Evolutionary conservation across 2,797 vertebrate genomes (phyloP), one percentile per base, ranked within the genome.

Genomic region (Sebastes oblongus): DNA sequence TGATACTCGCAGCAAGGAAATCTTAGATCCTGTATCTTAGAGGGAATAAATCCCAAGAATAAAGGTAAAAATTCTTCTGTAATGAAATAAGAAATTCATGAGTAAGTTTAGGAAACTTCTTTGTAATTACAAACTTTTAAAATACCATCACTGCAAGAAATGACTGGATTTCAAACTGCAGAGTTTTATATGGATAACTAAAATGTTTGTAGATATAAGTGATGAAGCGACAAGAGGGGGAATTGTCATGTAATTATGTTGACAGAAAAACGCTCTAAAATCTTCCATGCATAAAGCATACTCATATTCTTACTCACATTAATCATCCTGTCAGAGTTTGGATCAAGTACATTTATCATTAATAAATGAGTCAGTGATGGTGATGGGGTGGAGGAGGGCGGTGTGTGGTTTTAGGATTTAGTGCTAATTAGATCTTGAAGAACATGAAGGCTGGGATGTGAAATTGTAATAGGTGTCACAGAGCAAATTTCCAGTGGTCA

Each of bases 331-430:
- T 91, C 93, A 90, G 77, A 66, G 62, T 75, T 82, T 55, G 76
- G 83, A 89, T 91, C 88, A 88, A 92, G 86, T 88, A 87, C 90
- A 93, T 93, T 91, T 87, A 91, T 93, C 89, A 91, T 90, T 89
- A 85, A 91, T 90, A 90, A 90, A 93, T 90, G 73, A 92, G 89
- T 85, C 68, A 14, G 73, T 81, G 73, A 78, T 79, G 80, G 77
- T 42, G 82, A 85, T 68, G 73, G 36, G 64, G 7, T 24, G 42
- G 52, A 27, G 29, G 70, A 39, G 29, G 29, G 9, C 22, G 54
- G 22, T 88, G 82, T 88, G 82, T 77, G 89, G 60, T 62, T 90
- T 90, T 59, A 62, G 75, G 66, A 86, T 77, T 81, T 55, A 56
- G 46, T 64, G 81, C 71, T 89, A 91, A 92, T 93, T 88, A 80